Percentiles rank a stretch among this genome's conserved stretches.
These are phyloP conservation scores for Tanaodytes sp. DNA, from an alignment of 2,888 invertebrate species.

Conservation along the genomic window DNA sequence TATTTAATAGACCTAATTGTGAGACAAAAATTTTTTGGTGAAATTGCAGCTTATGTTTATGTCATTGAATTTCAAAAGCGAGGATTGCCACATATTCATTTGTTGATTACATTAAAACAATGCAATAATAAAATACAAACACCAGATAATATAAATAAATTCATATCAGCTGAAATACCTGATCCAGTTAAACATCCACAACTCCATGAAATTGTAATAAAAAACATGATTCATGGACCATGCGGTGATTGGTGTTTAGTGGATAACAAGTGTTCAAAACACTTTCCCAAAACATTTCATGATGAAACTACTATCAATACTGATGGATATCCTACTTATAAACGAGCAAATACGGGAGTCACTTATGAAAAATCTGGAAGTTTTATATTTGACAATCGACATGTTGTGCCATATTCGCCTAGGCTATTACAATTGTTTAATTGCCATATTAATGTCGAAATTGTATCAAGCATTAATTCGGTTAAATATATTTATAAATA, in stretches of 20 bases:
- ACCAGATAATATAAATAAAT: conserved; percentile 46
- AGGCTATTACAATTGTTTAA: no score
- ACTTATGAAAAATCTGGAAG: conserved; percentile 45
- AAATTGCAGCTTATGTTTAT: no score
- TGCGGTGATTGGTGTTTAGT: no score
- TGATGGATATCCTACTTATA: conserved; percentile 60
- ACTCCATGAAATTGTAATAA: conserved; percentile 62
- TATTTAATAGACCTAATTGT: no score
- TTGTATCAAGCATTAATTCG: no score
- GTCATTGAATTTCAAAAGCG: no score
- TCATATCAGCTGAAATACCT: conserved; percentile 64
- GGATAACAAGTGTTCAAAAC: conserved; percentile 60
- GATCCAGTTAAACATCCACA: conserved; percentile 46
- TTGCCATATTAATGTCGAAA: no score
- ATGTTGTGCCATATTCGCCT: conserved; percentile 42
- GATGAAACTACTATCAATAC: conserved; percentile 54
- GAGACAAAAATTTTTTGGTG: conserved; percentile 35
- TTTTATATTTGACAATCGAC: conserved; percentile 13
- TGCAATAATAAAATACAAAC: conserved; percentile 35
- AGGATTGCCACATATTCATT: no score
- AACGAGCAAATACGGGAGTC: conserved; percentile 52
- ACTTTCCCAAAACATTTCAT: conserved; percentile 59
- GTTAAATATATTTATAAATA: conserved; percentile 61
- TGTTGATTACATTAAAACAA: no score
- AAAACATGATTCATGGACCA: no score